Base-by-base conservation (phyloP, 1,140 invertebrate genomes). In the Musca domestica region DNA sequence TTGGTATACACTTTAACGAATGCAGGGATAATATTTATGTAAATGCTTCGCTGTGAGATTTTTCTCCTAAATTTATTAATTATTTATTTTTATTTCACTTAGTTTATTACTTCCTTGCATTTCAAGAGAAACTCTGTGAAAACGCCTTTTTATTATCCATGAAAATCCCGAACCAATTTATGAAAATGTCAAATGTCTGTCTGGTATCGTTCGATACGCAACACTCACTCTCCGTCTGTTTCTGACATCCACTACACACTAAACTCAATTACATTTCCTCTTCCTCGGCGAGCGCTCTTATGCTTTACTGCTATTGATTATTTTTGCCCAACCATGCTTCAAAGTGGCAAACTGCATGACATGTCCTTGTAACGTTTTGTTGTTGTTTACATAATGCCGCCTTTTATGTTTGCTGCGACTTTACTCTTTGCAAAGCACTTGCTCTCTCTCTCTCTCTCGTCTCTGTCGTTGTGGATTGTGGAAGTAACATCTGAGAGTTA, bases 281-380 rank as follows among this genome's bases (percentile, higher is more conserved):
- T 41, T 5, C 34, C 34, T 7, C 34, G 34, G 34, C 10, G 27
- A n/a, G n/a, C 10, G 34, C 34, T 41, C 10, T 41, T 41, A 41
- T 41, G 34, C 12, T 41, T 41, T 12, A 7, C 20, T 61, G n/a
- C 6, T 61, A 61, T 61, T 61, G 56, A 61, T 61, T 61, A 34
- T 61, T 61, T 41, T 41, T 41, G 2, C 12, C 34, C 2, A 41
- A 41, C 6, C 5, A 41, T 41, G 34, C n/a, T n/a, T n/a, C n/a
- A n/a, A n/a, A n/a, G n/a, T n/a, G 7, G 23, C 54, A 61, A 17
- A 19, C 27, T 19, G 27, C 30, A 61, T 61, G 30, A 19, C 56
- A 61, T 61, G 56, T 61, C 56, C 56, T 61, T 61, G 56, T 61
- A 61, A 61, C 56, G 56, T 61, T 61, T 61, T 41, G 17, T 58